phyloP scores from a whole-genome alignment of 1,140 invertebrate species.

The Panagrolaimus sp. region DNA sequence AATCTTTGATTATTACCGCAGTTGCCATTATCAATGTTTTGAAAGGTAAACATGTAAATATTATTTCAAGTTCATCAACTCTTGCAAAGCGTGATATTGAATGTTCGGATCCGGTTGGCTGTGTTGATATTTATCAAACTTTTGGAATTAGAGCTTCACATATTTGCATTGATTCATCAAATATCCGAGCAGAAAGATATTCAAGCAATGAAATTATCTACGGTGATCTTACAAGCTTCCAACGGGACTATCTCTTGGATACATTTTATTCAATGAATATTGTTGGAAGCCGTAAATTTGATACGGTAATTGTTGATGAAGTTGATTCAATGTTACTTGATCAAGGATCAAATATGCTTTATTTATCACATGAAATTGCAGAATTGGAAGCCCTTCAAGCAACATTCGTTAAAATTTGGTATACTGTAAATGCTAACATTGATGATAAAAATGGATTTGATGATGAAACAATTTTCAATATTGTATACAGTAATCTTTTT shows the following conservation, averaged over 20 bases:
- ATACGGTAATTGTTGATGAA: background rate
- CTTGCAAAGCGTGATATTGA: background rate
- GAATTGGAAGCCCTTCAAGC: background rate
- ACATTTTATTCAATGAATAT: background rate
- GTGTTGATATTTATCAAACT: background rate
- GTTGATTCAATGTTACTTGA: background rate
- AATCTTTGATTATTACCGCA: background rate
- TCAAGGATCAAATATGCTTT: background rate
- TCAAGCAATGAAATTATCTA: background rate
- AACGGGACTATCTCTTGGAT: background rate
- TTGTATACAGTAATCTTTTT: background rate
- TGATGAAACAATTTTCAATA: background rate
- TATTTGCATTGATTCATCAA: background rate
- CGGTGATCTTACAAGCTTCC: background rate
- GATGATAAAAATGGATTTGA: background rate
- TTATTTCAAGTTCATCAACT: background rate
- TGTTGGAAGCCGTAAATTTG: background rate
- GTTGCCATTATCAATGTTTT: background rate
- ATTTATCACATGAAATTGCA: background rate
- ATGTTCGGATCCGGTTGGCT: background rate
- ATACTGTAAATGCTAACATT: background rate
- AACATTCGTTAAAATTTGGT: background rate
- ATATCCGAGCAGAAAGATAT: background rate
- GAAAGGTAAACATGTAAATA: background rate
- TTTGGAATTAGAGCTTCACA: background rate